Conservation (phyloP, 2,888 invertebrate species). For the Sthenelais limicola region DNA sequence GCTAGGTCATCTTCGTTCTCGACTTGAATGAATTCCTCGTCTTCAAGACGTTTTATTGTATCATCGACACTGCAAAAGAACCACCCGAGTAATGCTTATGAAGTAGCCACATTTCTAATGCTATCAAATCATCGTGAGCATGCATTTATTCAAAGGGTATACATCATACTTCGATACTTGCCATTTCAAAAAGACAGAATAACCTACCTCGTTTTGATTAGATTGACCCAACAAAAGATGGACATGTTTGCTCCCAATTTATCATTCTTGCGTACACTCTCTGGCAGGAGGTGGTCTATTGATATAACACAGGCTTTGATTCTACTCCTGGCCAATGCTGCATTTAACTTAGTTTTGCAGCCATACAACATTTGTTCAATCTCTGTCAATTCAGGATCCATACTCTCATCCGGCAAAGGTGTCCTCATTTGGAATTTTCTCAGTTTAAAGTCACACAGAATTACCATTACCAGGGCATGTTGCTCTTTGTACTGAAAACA, state of each 20-base stretch:
- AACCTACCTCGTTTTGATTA: constrained; percentile 63
- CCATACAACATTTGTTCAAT: constrained; percentile 66
- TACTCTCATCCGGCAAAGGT: constrained; percentile 54
- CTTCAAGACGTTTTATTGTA: background rate
- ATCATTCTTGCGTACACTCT: constrained; percentile 62
- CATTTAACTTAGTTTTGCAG: constrained; percentile 64
- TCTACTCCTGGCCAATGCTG: constrained; percentile 66
- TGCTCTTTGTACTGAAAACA: constrained; percentile 15
- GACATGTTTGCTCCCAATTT: constrained; percentile 60
- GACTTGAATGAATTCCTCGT: constrained; percentile 44
- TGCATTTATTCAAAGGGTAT: no score
- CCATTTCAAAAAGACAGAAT: constrained; percentile 7
- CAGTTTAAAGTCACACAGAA: constrained; percentile 67
- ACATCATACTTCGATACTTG: no score
- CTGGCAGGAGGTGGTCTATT: constrained; percentile 66
- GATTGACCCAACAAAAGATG: constrained; percentile 66
- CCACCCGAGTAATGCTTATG: no score
- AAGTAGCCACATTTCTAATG: no score
- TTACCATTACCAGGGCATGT: constrained; percentile 61
- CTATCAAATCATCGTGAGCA: no score
- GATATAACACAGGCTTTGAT: constrained; percentile 60
- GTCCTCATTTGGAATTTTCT: constrained; percentile 66
- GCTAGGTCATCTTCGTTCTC: constrained; percentile 50
- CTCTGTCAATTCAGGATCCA: constrained; percentile 54
- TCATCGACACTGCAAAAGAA: no score